A percentile compares a stretch with the other conserved stretches of the same genome.
phyloP scores from a whole-genome alignment of 2,113 vertebrate species.

The Xerus inauris region DNA sequence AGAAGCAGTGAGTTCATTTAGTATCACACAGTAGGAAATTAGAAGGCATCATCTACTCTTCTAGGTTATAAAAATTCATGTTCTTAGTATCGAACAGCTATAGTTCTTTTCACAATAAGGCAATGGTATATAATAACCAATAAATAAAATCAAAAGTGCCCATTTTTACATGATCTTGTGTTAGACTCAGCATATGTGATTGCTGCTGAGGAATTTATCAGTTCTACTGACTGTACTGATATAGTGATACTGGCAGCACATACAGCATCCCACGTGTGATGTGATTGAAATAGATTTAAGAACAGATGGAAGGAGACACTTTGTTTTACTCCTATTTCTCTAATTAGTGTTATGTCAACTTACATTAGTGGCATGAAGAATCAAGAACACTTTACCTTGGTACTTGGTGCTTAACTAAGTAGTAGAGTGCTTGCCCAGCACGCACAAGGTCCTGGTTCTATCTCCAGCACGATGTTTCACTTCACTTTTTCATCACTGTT shows the following conservation, averaged over 20 bases:
- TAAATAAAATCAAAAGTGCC: neutral
- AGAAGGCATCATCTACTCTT: neutral
- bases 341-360: neutral
- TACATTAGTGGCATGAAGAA: neutral
- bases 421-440: neutral
- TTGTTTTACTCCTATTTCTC: neutral
- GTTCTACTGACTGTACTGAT: neutral
- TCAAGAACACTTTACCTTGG: neutral
- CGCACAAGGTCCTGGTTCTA: neutral
- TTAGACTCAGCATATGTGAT: neutral
- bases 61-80: neutral
- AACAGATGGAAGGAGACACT: neutral
- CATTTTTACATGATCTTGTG: neutral
- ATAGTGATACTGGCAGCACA: neutral
- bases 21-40: neutral
- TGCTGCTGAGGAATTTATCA: constrained; percentile 1
- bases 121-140: neutral
- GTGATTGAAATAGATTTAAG: neutral
- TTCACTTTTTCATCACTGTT: neutral
- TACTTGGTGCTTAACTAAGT: neutral
- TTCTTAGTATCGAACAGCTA: neutral
- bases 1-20: neutral
- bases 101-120: constrained; percentile 17
- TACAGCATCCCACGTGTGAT: neutral
- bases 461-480: neutral